Percentiles rank a stretch among this genome's conserved stretches.
Evolutionary conservation across 2,113 vertebrate species (phyloP).

Genomic region (Gadus macrocephalus): DNA sequence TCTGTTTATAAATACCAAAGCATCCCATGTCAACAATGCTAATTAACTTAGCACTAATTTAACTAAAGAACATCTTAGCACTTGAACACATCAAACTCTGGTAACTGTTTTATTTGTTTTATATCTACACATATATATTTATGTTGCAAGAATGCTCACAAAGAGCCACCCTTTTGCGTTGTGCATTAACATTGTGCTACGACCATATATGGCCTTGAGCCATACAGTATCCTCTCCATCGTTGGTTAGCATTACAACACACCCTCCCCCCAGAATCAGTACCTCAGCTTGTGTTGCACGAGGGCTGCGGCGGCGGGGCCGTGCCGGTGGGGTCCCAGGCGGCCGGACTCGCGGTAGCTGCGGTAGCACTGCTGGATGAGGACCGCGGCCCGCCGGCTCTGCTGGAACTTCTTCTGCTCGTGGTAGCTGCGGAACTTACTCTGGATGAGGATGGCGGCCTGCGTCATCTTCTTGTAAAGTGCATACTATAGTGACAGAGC

Average conservation of each 20-base stretch:
- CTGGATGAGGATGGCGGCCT: conserved; percentile 99
- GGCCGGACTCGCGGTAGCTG: conserved; percentile 91
- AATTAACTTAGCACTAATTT: no score
- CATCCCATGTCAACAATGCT: not conserved
- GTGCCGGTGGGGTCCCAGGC: conserved; percentile 82
- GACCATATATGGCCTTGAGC: no score
- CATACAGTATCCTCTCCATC: no score
- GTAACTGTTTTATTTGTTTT: no score
- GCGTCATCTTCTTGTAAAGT: conserved; percentile 99
- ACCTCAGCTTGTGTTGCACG: conserved; percentile 80
- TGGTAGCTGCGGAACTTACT: conserved; percentile 99
- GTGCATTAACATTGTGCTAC: no score
- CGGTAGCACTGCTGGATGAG: conserved; percentile 98
- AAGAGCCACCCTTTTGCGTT: no score
- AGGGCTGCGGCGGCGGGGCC: conserved; percentile 77
- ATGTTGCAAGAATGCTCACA: no score
- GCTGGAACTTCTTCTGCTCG: conserved; percentile 96
- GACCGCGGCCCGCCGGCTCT: conserved; percentile 91
- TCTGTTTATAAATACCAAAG: no score
- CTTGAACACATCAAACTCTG: no score
- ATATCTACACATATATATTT: no score
- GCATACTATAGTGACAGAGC: conserved; percentile 79
- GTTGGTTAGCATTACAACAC: no score
- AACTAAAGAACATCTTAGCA: no score
- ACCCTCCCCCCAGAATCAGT: not conserved